A percentile compares a stretch with the other conserved stretches of the same genome.
These are phyloP conservation scores for Podarcis raffonei DNA, from an alignment of 2,113 vertebrate genomes.

Conservation along the genomic window DNA sequence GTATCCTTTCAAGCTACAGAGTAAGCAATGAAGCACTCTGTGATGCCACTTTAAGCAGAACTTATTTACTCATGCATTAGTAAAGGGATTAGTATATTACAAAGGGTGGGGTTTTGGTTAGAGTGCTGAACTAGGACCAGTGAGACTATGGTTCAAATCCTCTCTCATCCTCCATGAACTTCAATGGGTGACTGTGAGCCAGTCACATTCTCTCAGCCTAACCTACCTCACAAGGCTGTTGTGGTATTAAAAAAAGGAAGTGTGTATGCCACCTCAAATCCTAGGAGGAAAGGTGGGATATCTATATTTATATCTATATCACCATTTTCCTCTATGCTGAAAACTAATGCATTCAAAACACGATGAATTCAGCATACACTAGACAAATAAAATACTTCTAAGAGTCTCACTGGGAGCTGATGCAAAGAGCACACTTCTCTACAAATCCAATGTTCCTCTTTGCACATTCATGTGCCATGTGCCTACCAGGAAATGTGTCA, in stretches of 20 bases:
- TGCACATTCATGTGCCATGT: not conserved
- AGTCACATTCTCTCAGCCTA: no score
- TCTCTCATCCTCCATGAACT: no score
- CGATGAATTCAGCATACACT: not conserved
- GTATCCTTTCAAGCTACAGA: not conserved
- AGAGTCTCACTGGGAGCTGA: not conserved
- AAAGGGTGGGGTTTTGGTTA: no score
- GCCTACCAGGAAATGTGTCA: not conserved
- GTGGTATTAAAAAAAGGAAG: no score
- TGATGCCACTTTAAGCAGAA: constrained; percentile 12
- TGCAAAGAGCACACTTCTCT: not conserved
- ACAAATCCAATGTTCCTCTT: not conserved
- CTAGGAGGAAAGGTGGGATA: no score
- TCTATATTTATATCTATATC: not conserved
- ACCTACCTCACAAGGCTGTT: no score
- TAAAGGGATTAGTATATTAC: no score
- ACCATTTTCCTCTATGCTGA: not conserved
- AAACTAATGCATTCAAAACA: not conserved
- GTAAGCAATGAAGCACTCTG: not conserved
- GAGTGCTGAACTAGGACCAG: no score
- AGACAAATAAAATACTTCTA: constrained; percentile 4
- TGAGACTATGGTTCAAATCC: no score
- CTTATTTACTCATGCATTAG: no score
- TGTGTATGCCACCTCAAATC: no score
- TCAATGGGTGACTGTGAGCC: no score